phyloP scores from a whole-genome alignment of 2,888 invertebrate genomes.

The Ceratothoa steindachneri region DNA sequence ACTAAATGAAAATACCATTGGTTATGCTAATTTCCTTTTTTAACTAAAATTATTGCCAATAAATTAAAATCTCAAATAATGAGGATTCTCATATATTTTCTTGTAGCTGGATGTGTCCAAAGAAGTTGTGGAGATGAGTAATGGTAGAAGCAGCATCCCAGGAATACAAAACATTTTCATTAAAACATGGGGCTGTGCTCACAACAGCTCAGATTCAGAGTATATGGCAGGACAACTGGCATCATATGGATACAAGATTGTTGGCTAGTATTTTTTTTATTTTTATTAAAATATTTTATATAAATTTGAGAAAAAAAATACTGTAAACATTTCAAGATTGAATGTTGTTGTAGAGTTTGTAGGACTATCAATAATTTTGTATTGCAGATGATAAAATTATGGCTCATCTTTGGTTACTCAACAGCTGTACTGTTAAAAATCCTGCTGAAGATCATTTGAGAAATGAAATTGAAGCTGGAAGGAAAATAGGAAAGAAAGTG shows the following conservation, averaged over 20 bases:
- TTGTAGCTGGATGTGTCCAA: too few relatives aligned
- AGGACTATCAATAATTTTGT: too few relatives aligned
- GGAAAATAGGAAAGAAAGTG: slow-evolving; percentile 70
- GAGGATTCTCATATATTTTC: too few relatives aligned
- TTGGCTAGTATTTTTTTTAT: slow-evolving; percentile 51
- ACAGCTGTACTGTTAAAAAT: slow-evolving; percentile 96
- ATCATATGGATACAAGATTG: slow-evolving; percentile 78
- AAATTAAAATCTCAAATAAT: too few relatives aligned
- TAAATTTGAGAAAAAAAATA: background rate
- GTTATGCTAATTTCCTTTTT: too few relatives aligned
- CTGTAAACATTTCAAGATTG: background rate
- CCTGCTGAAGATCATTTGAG: slow-evolving; percentile 94
- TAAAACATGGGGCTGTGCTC: slow-evolving; percentile 97
- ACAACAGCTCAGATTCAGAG: slow-evolving; percentile 95
- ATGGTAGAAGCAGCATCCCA: slow-evolving; percentile 55
- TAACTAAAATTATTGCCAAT: too few relatives aligned
- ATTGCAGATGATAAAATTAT: slow-evolving; percentile 64
- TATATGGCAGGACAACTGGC: slow-evolving; percentile 96
- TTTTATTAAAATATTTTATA: background rate
- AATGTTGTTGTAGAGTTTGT: too few relatives aligned
- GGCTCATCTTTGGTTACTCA: slow-evolving; percentile 91
- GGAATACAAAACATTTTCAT: slow-evolving; percentile 75
- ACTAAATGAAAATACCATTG: too few relatives aligned
- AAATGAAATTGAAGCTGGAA: slow-evolving; percentile 71
- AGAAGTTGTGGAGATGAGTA: too few relatives aligned